These are phyloP conservation scores for Ooceraea biroi DNA, from an alignment of 1,140 invertebrate genomes.

Conservation along the genomic window DNA sequence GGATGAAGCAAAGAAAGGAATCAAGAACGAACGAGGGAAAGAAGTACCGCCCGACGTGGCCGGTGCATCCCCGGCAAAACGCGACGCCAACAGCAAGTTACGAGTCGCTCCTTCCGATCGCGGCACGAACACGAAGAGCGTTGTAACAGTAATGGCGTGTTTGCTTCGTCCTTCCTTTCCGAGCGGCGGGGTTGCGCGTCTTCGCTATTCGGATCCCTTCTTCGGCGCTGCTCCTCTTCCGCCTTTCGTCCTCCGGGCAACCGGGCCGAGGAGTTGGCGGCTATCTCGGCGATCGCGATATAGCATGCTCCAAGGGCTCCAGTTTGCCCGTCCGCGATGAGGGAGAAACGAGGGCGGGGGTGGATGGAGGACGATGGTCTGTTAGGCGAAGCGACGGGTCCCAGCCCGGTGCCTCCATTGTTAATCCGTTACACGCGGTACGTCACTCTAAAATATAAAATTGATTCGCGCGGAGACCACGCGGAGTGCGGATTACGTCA, in stretches of 20 bases:
- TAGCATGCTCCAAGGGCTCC: slow-evolving; percentile 40
- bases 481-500: no score
- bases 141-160: slow-evolving; percentile 18
- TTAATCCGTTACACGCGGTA: not conserved
- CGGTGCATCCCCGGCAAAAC: slow-evolving; percentile 6
- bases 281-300: slow-evolving; percentile 49
- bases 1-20: not conserved
- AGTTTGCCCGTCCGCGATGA: slow-evolving; percentile 5
- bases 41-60: not conserved
- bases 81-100: slow-evolving; percentile 40
- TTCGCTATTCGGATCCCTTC: slow-evolving; percentile 28
- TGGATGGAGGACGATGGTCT: no score
- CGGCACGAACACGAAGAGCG: slow-evolving; percentile 24
- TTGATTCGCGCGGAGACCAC: no score
- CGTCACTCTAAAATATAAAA: no score
- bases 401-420: not conserved
- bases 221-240: slow-evolving; percentile 29
- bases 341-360: no score
- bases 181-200: no score
- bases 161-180: not conserved
- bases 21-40: not conserved
- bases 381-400: no score
- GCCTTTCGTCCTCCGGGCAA: slow-evolving; percentile 39
- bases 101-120: slow-evolving; percentile 27
- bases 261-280: slow-evolving; percentile 1